Evolutionary conservation across 2,888 invertebrate species (phyloP).

Genomic region (Pseudoips prasinana): DNA sequence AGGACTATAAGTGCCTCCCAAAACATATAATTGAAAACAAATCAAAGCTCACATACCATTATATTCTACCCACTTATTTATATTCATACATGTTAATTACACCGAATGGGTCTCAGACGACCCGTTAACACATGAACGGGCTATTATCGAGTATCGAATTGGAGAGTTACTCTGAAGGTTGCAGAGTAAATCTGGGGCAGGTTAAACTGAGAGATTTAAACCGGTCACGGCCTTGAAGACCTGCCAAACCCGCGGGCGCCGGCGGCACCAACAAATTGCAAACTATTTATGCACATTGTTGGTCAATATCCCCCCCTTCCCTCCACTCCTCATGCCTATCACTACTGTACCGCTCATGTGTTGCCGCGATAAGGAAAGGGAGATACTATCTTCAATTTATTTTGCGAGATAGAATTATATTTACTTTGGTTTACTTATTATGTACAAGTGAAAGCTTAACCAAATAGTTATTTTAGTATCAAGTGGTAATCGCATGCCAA

Average conservation of each 20-base stretch:
- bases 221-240: slow-evolving; percentile 33
- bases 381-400: slow-evolving; percentile 4
- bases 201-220: slow-evolving; percentile 21
- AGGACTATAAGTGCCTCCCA: too few relatives aligned
- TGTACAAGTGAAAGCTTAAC: too few relatives aligned
- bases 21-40: too few relatives aligned
- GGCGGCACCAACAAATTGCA: slow-evolving; percentile 1
- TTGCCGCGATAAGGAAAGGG: slow-evolving; percentile 4
- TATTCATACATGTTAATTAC: slow-evolving; percentile 3
- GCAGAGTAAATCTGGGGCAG: slow-evolving; percentile 16
- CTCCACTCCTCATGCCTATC: neutral
- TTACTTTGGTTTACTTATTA: too few relatives aligned
- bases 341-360: neutral
- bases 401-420: slow-evolving; percentile 3
- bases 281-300: slow-evolving; percentile 11
- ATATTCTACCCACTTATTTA: too few relatives aligned
- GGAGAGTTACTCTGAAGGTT: neutral
- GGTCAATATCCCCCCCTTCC: slow-evolving; percentile 6
- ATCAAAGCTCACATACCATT: neutral
- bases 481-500: too few relatives aligned
- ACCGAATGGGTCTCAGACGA: slow-evolving; percentile 1
- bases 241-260: slow-evolving; percentile 20
- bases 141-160: slow-evolving; percentile 1
- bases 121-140: slow-evolving; percentile 9
- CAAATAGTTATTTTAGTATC: too few relatives aligned